Base-by-base conservation (phyloP, 2,113 vertebrate species). In the Nicator chloris region DNA sequence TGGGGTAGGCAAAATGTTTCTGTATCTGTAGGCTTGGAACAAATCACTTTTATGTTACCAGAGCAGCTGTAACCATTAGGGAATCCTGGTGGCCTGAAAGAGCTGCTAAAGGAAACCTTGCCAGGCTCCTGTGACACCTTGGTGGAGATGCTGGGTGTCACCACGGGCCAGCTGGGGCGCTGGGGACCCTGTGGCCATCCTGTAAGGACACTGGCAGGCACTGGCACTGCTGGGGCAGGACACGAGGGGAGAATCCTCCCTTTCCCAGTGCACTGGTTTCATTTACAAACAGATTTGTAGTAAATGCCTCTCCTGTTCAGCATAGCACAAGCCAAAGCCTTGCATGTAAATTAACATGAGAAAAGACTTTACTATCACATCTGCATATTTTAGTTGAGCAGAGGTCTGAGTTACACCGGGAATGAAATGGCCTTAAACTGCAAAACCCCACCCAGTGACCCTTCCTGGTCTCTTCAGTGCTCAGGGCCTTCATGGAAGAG, bases 1-100 rank as follows among this genome's bases (percentile, higher is more conserved):
- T 76, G 42, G 69, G 22, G 59, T 22, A 60, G 93, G 73, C 66
- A 76, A 85, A 92, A 76, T 76, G 84, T 91, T 95, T 95, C 78
- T 89, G 42, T 80, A 44, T 75, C 88, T 69, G 61, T 65, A 57
- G 70, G 60, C 80, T 82, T 39, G 27, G 86, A 93, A 88, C 72
- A 88, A 82, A 71, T 91, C 89, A 76, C 75, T 92, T 81, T 61
- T 49, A 57, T 72, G 81, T 79, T 89, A 89, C 49, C 35, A 23
- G 81, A 89, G 84, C 82, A 83, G 93, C 82, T 78, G 90, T 56
- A 81, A n/a, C 60, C 85, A 14, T 51, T 23, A 56, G 26, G 60
- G 61, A 77, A 51, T 8, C 70, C 76, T 44, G 61, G 59, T 11
- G 72, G 73, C 45, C 65, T 47, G 53, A 81, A 68, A 54, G 42